Evolutionary conservation across 1,140 invertebrate genomes (phyloP).

Genomic region (Zeugodacus cucurbitae): DNA sequence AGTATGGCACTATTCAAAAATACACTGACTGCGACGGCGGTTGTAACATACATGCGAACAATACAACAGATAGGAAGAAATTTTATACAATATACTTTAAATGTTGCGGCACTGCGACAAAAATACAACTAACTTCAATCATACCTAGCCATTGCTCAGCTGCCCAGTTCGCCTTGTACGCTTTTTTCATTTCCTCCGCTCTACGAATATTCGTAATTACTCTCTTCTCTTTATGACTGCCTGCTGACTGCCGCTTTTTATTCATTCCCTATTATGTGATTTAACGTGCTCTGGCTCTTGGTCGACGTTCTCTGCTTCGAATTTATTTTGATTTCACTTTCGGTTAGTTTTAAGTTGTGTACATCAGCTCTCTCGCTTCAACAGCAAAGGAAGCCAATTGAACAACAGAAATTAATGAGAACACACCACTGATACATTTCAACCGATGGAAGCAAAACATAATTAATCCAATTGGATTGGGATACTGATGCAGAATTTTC

Average conservation of each 20-base stretch:
- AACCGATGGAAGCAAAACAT: no score
- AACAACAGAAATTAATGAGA: no score
- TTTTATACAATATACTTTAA: not conserved
- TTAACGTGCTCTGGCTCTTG: no score
- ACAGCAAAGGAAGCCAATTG: not conserved
- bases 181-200: not conserved
- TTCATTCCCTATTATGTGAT: not conserved
- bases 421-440: no score
- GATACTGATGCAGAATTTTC: no score
- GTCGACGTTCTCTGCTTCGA: not conserved
- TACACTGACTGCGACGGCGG: not conserved
- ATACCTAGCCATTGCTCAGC: not conserved
- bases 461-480: no score
- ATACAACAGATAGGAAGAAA: not conserved
- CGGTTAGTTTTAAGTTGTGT: not conserved
- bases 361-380: not conserved
- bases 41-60: not conserved
- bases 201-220: not conserved
- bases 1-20: not conserved
- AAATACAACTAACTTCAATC: constrained; percentile 40
- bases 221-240: not conserved
- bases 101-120: constrained; percentile 44
- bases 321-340: not conserved
- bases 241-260: not conserved
- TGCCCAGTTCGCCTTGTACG: not conserved